phyloP scores from a whole-genome alignment of 1,140 invertebrate genomes.

The Rhagoletis zephyria region DNA sequence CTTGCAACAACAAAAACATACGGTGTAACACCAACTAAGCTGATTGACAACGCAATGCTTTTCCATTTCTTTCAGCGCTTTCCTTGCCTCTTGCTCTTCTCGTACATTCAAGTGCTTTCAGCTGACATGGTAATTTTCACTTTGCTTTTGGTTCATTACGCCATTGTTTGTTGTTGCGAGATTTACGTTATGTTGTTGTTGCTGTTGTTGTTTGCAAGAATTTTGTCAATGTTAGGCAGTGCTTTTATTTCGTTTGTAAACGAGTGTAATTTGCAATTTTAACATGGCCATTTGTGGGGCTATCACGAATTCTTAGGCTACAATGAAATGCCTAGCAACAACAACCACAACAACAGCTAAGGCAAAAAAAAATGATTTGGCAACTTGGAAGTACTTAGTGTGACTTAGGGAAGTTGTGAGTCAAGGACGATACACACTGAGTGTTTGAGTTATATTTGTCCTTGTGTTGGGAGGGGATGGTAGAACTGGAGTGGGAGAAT shows the following conservation, averaged over 20 bases:
- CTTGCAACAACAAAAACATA: background rate
- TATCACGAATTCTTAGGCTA: background rate
- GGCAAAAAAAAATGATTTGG: background rate
- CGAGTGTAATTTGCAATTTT: conserved; percentile 54
- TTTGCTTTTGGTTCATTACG: background rate
- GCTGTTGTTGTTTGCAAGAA: background rate
- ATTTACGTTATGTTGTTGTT: background rate
- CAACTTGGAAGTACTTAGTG: background rate
- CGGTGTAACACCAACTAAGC: background rate
- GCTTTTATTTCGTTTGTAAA: conserved; percentile 54
- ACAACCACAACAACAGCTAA: background rate
- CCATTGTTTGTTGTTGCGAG: background rate
- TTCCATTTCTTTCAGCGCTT: no score
- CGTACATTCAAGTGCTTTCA: no score
- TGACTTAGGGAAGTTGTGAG: background rate
- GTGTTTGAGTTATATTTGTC: background rate
- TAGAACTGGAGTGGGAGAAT: background rate
- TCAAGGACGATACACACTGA: background rate
- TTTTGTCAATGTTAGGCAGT: background rate
- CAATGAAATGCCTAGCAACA: conserved; percentile 9
- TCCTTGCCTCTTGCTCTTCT: no score
- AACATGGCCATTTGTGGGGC: conserved; percentile 50
- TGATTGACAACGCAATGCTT: conserved; percentile 5
- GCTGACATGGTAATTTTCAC: conserved; percentile 6
- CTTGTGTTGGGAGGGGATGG: background rate